Percentiles rank a stretch among this genome's conserved stretches.
phyloP scores from a whole-genome alignment of 2,797 vertebrate species.

The Nothura maculosa region DNA sequence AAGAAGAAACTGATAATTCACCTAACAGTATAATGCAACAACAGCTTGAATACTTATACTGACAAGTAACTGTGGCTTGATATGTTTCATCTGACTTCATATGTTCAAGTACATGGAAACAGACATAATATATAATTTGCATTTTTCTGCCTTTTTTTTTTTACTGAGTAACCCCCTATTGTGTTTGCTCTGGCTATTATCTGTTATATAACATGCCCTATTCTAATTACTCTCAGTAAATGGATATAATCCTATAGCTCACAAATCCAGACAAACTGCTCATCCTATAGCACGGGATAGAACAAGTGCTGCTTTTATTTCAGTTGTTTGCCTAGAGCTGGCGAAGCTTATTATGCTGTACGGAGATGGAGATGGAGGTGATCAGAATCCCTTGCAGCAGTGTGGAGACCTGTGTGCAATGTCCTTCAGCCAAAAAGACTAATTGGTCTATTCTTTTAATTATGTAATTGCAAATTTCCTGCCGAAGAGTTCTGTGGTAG shows the following conservation, averaged over 20 bases:
- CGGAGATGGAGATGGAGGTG: fast-evolving
- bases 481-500: not conserved
- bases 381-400: not conserved
- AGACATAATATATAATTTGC: not conserved
- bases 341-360: not conserved
- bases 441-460: not conserved
- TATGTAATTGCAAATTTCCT: not conserved
- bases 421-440: not conserved
- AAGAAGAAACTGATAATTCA: not conserved
- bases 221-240: slow-evolving; percentile 18
- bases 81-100: slow-evolving; percentile 13
- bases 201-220: not conserved
- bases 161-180: not conserved
- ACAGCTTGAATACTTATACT: not conserved
- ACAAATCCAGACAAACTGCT: not conserved
- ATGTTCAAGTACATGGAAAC: not conserved
- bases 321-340: not conserved
- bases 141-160: not conserved
- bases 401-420: not conserved
- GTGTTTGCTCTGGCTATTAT: not conserved
- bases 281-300: not conserved
- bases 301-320: slow-evolving; percentile 4
- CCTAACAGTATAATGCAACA: fast-evolving
- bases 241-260: not conserved
- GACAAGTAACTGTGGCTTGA: not conserved